Evolutionary conservation across 2,888 invertebrate genomes (phyloP).

Genomic region (Oligia strigilis): DNA sequence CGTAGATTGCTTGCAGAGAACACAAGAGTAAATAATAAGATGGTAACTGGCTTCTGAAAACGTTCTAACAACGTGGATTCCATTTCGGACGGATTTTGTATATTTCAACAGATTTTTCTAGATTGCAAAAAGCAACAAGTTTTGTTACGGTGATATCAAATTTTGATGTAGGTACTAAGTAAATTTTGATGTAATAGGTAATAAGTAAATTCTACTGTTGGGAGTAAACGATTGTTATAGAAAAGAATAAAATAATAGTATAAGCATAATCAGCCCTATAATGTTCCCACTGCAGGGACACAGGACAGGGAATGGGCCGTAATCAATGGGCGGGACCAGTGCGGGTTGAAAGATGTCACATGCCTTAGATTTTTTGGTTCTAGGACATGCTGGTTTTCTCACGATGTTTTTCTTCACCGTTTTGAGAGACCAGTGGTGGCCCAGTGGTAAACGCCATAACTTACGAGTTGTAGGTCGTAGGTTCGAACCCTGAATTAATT

Average conservation of each 20-base stretch:
- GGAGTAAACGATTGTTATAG: background rate
- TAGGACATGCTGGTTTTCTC: no score
- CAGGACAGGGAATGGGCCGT: background rate
- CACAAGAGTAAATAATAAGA: constrained; percentile 21
- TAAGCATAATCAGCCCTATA: background rate
- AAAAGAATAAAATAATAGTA: background rate
- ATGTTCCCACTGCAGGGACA: background rate
- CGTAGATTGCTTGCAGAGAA: constrained; percentile 15
- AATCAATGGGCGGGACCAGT: background rate
- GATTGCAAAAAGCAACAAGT: constrained; percentile 25
- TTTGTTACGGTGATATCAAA: background rate
- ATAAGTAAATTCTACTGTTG: background rate
- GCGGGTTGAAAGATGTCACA: background rate
- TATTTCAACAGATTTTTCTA: constrained; percentile 3
- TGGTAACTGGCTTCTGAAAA: constrained; percentile 8
- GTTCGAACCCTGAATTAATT: background rate
- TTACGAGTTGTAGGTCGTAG: background rate
- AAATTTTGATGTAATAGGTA: no score
- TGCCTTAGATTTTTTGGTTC: no score
- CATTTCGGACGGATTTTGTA: constrained; percentile 12
- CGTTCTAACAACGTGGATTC: constrained; percentile 26
- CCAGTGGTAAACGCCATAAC: background rate
- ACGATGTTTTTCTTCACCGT: no score
- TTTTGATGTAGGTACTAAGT: background rate
- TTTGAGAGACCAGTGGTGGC: no score